Conservation (phyloP, 2,113 vertebrate species). For the Otocyon megalotis region DNA sequence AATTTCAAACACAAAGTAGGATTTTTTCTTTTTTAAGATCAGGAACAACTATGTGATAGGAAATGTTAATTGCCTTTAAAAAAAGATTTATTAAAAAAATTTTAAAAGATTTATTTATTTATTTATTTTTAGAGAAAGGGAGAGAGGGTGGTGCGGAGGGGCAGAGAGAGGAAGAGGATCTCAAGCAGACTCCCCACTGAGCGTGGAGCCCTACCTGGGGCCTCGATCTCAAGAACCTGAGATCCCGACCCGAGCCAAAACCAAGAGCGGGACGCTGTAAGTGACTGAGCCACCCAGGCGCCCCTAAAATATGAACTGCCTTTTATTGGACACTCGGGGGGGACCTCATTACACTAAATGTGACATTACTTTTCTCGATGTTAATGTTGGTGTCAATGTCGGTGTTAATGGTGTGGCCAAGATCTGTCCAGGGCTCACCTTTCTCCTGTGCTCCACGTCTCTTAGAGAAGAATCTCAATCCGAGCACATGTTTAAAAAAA, state of each 20-base stretch:
- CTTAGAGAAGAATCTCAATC: not conserved
- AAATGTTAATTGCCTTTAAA: not conserved
- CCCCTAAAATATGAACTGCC: not conserved
- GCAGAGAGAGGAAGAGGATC: not conserved
- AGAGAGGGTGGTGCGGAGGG: fast-evolving
- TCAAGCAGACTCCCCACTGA: not conserved
- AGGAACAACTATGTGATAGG: not conserved
- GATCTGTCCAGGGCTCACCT: too few species aligned
- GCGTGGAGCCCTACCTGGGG: fast-evolving
- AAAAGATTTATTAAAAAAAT: not conserved
- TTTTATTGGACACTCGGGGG: not conserved
- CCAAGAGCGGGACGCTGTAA: not conserved
- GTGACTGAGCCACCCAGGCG: not conserved
- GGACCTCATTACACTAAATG: not conserved
- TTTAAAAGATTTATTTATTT: not conserved
- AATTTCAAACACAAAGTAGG: not conserved
- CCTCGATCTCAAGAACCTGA: not conserved
- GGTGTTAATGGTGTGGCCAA: too few species aligned
- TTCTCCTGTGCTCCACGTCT: not conserved
- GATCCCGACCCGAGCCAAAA: not conserved
- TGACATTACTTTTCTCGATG: not conserved
- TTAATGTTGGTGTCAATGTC: not conserved
- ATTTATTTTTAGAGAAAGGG: not conserved
- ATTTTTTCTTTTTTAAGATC: not conserved
- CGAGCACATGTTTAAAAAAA: too few species aligned